phyloP scores from a whole-genome alignment of 2,888 invertebrate species.

The Standfussiana lucernea region DNA sequence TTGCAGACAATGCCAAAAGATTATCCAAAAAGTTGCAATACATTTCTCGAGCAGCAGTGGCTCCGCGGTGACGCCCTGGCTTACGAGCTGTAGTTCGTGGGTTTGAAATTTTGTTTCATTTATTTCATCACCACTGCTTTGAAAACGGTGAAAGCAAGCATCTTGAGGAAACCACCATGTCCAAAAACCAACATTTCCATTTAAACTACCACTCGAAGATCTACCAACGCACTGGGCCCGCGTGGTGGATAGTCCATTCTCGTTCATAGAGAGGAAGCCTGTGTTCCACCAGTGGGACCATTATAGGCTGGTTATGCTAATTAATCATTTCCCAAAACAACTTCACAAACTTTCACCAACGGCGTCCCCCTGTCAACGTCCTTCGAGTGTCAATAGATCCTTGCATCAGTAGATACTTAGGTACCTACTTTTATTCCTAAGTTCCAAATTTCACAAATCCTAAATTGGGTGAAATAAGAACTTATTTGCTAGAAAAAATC shows the following conservation, averaged over 20 bases:
- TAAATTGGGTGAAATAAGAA: slow-evolving; percentile 15
- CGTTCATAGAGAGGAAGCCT: neutral
- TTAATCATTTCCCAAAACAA: neutral
- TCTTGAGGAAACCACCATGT: neutral
- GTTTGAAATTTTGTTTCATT: no score
- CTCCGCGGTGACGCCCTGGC: neutral
- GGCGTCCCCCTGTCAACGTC: neutral
- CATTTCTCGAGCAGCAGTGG: neutral
- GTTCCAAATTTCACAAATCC: neutral
- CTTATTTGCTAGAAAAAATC: slow-evolving; percentile 12
- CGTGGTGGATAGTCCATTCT: neutral
- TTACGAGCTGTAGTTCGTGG: no score
- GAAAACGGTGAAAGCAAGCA: neutral
- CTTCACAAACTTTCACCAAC: neutral
- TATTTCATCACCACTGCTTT: neutral
- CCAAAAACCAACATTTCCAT: neutral
- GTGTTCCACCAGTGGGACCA: neutral
- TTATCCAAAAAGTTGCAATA: neutral
- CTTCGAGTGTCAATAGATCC: neutral
- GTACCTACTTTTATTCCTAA: neutral
- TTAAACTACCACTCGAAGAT: neutral
- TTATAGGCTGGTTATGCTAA: neutral
- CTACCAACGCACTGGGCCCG: neutral
- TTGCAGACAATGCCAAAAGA: slow-evolving; percentile 42
- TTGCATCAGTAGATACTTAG: neutral